Conservation (phyloP, 2,113 vertebrate species). For the Crotalus horridus region DNA sequence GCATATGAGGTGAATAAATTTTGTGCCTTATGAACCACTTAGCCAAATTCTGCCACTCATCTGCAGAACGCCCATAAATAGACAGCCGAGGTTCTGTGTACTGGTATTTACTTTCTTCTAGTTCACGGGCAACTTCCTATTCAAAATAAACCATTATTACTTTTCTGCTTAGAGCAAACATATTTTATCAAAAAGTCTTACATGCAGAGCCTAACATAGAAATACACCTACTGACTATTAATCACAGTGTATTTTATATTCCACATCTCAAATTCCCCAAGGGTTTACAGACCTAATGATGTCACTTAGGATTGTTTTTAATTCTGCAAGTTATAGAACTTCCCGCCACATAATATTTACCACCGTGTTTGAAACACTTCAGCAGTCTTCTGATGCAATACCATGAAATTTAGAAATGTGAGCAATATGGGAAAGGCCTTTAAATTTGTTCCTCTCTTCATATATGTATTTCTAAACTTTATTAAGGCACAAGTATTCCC, state of each 20-base stretch:
- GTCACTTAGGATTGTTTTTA: background rate
- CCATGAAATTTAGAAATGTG: background rate
- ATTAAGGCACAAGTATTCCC: background rate
- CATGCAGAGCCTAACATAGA: background rate
- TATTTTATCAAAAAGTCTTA: background rate
- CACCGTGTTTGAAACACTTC: background rate
- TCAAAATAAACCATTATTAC: slow-evolving; percentile 40
- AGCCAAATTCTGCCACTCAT: slow-evolving; percentile 85
- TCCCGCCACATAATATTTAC: background rate
- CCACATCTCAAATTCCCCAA: background rate
- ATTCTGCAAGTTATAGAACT: background rate
- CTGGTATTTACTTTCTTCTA: slow-evolving; percentile 97
- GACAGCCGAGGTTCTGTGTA: slow-evolving; percentile 92
- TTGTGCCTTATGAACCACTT: slow-evolving; percentile 94
- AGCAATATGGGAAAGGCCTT: background rate
- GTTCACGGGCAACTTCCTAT: slow-evolving; percentile 89
- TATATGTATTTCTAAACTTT: background rate
- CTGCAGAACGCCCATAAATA: slow-evolving; percentile 86
- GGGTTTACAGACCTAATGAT: background rate
- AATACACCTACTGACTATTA: background rate
- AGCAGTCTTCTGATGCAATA: background rate
- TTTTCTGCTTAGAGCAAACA: background rate
- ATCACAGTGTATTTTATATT: background rate
- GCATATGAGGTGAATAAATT: slow-evolving; percentile 93
- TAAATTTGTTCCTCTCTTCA: background rate